Evolutionary conservation across 2,888 invertebrate genomes (phyloP).

Genomic region (Peribatodes rhomboidaria): DNA sequence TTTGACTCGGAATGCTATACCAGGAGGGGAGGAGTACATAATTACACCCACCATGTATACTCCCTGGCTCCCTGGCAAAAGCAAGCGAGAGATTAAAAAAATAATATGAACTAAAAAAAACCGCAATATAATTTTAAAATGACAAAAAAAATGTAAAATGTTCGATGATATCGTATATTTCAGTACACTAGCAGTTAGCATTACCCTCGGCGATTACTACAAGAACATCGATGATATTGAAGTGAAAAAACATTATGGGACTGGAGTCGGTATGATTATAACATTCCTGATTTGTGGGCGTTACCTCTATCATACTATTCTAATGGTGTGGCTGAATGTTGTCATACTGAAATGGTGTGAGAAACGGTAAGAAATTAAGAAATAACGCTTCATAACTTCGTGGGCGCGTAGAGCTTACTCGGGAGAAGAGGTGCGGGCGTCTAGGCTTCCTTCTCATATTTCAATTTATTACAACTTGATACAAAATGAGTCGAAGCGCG

Average conservation of each 20-base stretch:
- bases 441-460: neutral
- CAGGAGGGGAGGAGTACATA: too few species aligned
- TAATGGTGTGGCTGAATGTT: constrained; percentile 87
- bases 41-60: too few species aligned
- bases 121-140: constrained; percentile 7
- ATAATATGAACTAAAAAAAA: neutral
- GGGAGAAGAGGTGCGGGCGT: too few species aligned
- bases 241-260: constrained; percentile 86
- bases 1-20: too few species aligned
- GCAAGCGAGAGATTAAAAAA: constrained; percentile 4
- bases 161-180: constrained; percentile 61
- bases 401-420: too few species aligned
- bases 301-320: constrained; percentile 85
- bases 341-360: constrained; percentile 86
- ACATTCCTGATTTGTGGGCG: constrained; percentile 87
- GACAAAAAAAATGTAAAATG: constrained; percentile 47
- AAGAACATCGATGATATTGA: constrained; percentile 82
- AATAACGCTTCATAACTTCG: too few species aligned
- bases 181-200: constrained; percentile 73
- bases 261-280: constrained; percentile 86
- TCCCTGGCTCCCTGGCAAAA: constrained; percentile 14
- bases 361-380: constrained; percentile 77
- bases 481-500: too few species aligned
- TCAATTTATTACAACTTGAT: neutral
- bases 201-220: constrained; percentile 87